These are phyloP conservation scores for Gavialis gangeticus DNA, from an alignment of 2,113 vertebrate genomes.

Conservation along the genomic window DNA sequence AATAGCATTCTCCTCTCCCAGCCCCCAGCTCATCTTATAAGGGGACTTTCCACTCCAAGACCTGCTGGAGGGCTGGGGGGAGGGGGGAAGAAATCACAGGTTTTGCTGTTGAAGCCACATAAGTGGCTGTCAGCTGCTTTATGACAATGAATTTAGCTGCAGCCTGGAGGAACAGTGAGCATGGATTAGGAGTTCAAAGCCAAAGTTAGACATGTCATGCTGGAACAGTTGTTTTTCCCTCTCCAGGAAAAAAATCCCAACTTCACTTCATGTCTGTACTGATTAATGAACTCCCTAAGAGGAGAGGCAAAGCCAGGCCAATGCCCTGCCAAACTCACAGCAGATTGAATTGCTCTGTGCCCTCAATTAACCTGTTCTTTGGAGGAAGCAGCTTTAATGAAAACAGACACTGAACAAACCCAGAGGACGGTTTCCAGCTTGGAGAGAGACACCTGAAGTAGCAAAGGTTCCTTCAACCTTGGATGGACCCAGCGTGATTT, in stretches of 20 bases:
- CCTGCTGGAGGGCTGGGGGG: no score
- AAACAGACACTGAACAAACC: neutral
- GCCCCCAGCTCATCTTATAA: neutral
- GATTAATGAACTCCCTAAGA: neutral
- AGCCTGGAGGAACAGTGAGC: neutral
- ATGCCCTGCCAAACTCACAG: neutral
- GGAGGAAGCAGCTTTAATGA: neutral
- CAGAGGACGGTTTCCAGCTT: no score
- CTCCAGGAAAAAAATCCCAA: neutral
- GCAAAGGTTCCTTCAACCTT: no score
- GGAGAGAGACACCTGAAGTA: no score
- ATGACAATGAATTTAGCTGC: neutral
- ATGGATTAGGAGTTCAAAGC: no score
- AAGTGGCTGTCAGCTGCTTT: rapidly evolving
- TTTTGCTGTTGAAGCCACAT: rapidly evolving
- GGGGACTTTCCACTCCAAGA: neutral
- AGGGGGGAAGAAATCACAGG: neutral
- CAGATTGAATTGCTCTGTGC: no score
- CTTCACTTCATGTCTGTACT: neutral
- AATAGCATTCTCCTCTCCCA: neutral
- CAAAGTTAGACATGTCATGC: no score
- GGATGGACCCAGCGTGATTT: no score
- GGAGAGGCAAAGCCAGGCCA: rapidly evolving
- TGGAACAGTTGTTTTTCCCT: neutral
- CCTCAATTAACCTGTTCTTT: rapidly evolving